These are phyloP conservation scores for Hirtodrosophila duncani DNA, from an alignment of 2,888 invertebrate species.

Conservation along the genomic window DNA sequence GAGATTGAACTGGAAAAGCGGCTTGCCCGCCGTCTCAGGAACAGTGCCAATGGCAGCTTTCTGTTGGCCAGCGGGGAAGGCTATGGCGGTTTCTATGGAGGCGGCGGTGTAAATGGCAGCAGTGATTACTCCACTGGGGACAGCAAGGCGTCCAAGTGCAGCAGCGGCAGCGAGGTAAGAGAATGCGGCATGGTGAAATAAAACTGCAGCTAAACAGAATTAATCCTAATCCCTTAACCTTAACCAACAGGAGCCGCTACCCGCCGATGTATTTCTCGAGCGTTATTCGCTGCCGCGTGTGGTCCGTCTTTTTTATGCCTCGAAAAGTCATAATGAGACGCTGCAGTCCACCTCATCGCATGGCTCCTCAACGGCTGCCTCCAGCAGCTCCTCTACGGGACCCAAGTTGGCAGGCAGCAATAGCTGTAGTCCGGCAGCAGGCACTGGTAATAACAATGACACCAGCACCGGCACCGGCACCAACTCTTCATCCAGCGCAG, in stretches of 20 bases:
- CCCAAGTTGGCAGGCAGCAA: slow-evolving; percentile 29
- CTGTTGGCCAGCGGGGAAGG: too few relatives aligned
- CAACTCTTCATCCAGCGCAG: slow-evolving; percentile 21
- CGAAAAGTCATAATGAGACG: slow-evolving; percentile 76
- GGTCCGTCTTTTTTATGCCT: slow-evolving; percentile 74
- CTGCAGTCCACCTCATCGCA: slow-evolving; percentile 77
- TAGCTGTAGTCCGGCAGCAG: slow-evolving; percentile 5
- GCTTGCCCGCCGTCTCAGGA: slow-evolving; percentile 74
- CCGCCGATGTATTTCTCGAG: slow-evolving; percentile 77
- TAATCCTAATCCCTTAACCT: too few relatives aligned
- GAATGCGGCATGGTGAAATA: slow-evolving; percentile 16
- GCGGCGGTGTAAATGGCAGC: slow-evolving; percentile 58
- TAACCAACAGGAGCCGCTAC: slow-evolving; percentile 75
- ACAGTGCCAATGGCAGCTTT: slow-evolving; percentile 74
- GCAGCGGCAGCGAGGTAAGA: slow-evolving; percentile 77
- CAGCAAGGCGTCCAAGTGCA: slow-evolving; percentile 77
- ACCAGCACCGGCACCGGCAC: slow-evolving; percentile 32
- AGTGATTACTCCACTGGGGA: slow-evolving; percentile 78
- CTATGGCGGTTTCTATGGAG: slow-evolving; percentile 52
- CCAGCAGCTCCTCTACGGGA: slow-evolving; percentile 68
- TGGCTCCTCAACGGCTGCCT: slow-evolving; percentile 76
- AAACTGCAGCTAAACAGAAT: too few relatives aligned
- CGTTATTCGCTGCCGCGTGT: slow-evolving; percentile 77
- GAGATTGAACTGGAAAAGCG: slow-evolving; percentile 78
- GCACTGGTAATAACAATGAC: slow-evolving; percentile 16